These are phyloP conservation scores for Drosophila funebris DNA, from an alignment of 1,140 invertebrate genomes.

Conservation along the genomic window DNA sequence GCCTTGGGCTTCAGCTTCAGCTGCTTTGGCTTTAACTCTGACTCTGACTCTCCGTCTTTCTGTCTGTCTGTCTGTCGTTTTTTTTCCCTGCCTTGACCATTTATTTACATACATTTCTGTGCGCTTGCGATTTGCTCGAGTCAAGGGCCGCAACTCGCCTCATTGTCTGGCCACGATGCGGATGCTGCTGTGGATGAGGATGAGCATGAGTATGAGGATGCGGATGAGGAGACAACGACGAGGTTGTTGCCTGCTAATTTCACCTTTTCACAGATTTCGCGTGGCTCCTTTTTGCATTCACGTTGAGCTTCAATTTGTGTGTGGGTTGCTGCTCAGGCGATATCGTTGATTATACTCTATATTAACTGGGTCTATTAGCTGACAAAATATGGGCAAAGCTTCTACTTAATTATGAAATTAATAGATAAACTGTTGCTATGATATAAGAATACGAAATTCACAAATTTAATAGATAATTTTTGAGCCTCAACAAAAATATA, in stretches of 20 bases:
- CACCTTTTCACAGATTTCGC: slow-evolving; percentile 71
- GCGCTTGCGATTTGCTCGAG: slow-evolving; percentile 41
- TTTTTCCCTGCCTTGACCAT: slow-evolving; percentile 56
- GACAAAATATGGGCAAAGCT: not conserved
- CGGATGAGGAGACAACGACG: not conserved
- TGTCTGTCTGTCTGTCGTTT: slow-evolving; percentile 38
- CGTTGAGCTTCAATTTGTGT: slow-evolving; percentile 47
- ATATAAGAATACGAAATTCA: too few relatives aligned
- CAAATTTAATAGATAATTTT: too few relatives aligned
- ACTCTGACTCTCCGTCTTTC: slow-evolving; percentile 9
- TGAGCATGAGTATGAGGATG: not conserved
- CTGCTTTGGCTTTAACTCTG: slow-evolving; percentile 22
- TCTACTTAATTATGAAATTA: too few relatives aligned
- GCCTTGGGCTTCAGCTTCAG: slow-evolving; percentile 15
- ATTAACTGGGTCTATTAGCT: not conserved
- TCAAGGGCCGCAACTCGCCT: slow-evolving; percentile 75
- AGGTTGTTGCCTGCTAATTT: slow-evolving; percentile 68
- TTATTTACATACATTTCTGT: slow-evolving; percentile 74
- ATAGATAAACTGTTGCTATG: too few relatives aligned
- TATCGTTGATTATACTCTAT: slow-evolving; percentile 18
- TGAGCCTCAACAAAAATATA: too few relatives aligned
- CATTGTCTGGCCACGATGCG: slow-evolving; percentile 71
- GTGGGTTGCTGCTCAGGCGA: slow-evolving; percentile 53
- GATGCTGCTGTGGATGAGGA: not conserved
- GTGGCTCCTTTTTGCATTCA: slow-evolving; percentile 33